These are phyloP conservation scores for Acrocephalus scirpaceus DNA, from an alignment of 2,797 vertebrate genomes.

Conservation along the genomic window DNA sequence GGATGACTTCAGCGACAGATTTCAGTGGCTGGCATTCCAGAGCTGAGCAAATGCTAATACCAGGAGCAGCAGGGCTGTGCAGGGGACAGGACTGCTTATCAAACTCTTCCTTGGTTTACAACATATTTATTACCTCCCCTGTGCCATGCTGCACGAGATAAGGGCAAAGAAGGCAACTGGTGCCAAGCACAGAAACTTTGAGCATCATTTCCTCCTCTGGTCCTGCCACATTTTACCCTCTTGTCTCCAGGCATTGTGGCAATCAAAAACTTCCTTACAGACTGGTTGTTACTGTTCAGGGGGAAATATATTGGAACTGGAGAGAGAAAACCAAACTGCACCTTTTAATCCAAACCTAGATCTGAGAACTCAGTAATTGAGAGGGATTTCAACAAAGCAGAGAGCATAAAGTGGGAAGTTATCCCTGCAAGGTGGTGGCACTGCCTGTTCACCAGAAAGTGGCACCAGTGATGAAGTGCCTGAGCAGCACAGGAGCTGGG, in stretches of 20 bases:
- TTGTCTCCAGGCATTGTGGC: background rate
- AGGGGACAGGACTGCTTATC: background rate
- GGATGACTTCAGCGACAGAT: slow-evolving; percentile 2
- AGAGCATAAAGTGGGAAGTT: background rate
- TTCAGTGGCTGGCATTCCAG: background rate
- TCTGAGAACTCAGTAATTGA: background rate
- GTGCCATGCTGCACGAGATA: background rate
- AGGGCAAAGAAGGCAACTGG: background rate
- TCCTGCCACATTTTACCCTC: background rate
- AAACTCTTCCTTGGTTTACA: background rate
- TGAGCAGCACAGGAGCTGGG: background rate
- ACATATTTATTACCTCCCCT: background rate
- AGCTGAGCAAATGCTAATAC: background rate
- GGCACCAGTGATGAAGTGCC: background rate
- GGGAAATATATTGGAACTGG: background rate
- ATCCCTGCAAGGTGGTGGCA: background rate
- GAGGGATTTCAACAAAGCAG: background rate
- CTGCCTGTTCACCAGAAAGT: background rate
- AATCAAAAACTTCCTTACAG: background rate
- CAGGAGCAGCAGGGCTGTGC: background rate
- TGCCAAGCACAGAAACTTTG: background rate
- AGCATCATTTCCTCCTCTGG: background rate
- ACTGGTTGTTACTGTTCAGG: background rate
- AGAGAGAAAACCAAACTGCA: background rate
- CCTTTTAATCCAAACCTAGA: background rate